phyloP scores from a whole-genome alignment of 2,888 invertebrate species.

The Ypsolopha sequella region DNA sequence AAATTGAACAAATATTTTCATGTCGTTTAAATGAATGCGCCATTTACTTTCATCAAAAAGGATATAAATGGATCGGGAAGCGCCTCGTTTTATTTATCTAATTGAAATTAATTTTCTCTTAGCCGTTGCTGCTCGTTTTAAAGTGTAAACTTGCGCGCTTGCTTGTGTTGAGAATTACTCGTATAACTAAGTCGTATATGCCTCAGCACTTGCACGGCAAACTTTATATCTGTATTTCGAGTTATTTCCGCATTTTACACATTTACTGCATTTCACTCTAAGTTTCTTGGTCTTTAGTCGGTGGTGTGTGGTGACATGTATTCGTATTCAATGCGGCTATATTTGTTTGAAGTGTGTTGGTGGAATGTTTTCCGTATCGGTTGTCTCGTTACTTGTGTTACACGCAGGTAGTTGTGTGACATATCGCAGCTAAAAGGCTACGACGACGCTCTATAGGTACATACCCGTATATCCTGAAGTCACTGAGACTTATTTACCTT shows the following conservation, averaged over 20 bases:
- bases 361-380: background rate
- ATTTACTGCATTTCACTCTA: slow-evolving; percentile 1
- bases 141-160: background rate
- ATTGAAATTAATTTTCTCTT: background rate
- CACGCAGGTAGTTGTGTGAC: background rate
- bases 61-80: background rate
- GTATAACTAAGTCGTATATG: background rate
- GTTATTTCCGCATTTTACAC: slow-evolving; percentile 6
- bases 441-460: too few species aligned
- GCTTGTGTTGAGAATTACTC: background rate
- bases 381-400: background rate
- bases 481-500: too few species aligned
- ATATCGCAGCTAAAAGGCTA: background rate
- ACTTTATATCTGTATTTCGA: slow-evolving; percentile 5
- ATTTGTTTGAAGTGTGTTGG: background rate
- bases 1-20: slow-evolving; percentile 5
- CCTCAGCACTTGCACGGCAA: background rate
- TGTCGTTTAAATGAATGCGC: background rate
- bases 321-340: too few species aligned
- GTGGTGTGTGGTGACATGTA: background rate
- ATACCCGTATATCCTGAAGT: too few species aligned
- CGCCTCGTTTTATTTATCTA: background rate
- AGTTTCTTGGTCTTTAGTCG: background rate
- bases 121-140: background rate
- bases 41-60: background rate